Percentiles rank a stretch among this genome's conserved stretches.
phyloP scores from a whole-genome alignment of 2,797 vertebrate species.

The Luscinia luscinia region DNA sequence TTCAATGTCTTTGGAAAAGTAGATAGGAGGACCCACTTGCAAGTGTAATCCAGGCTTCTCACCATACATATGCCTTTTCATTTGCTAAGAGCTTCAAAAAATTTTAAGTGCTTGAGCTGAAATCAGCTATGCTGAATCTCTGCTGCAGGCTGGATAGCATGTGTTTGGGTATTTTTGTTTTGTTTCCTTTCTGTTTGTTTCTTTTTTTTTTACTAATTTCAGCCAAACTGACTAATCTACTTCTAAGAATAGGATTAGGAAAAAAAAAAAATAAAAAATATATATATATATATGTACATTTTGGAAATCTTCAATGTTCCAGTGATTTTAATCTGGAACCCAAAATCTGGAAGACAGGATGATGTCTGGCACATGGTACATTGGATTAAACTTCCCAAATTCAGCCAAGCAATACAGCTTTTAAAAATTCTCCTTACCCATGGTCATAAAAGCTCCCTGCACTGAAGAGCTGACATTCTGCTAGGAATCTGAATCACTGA shows the following conservation, averaged over 20 bases:
- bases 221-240: not conserved
- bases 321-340: not conserved
- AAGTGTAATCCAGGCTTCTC: not conserved
- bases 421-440: not conserved
- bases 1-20: not conserved
- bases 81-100: not conserved
- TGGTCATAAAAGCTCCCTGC: not conserved
- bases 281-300: not conserved
- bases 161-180: no score
- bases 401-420: not conserved
- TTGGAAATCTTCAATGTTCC: not conserved
- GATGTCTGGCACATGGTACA: not conserved
- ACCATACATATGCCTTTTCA: not conserved
- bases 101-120: not conserved
- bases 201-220: not conserved
- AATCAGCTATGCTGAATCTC: not conserved
- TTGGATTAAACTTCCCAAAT: not conserved
- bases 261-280: no score
- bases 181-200: not conserved
- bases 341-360: not conserved
- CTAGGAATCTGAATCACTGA: slow-evolving; percentile 1
- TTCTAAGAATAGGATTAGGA: not conserved
- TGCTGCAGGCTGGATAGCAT: not conserved
- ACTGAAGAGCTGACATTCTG: slow-evolving; percentile 15
- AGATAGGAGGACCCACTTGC: not conserved